Evolutionary conservation across 2,113 vertebrate genomes (phyloP).

Genomic region (Saccopteryx leptura): DNA sequence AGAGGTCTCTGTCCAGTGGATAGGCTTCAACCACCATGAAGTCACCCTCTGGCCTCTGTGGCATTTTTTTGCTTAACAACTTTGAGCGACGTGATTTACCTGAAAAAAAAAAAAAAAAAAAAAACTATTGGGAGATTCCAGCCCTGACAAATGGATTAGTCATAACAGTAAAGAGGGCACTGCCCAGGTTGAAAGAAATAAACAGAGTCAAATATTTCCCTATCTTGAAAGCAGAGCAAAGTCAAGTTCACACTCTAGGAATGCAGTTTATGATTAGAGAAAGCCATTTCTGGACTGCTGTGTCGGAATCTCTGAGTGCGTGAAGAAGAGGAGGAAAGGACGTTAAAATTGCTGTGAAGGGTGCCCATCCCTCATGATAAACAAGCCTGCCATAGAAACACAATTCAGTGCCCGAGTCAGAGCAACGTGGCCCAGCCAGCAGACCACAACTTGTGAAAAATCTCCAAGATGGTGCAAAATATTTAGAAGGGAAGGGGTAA

Average conservation of each 20-base stretch:
- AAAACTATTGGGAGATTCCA: conserved; percentile 77
- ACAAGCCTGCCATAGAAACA: conserved; percentile 86
- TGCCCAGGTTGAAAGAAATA: conserved; percentile 81
- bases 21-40: not conserved
- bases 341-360: conserved; percentile 29
- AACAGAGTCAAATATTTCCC: conserved; percentile 80
- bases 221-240: conserved; percentile 65
- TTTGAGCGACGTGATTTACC: conserved; percentile 69
- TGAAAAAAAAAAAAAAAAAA: conserved; percentile 14
- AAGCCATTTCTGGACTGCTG: conserved; percentile 63
- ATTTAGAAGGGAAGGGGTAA: conserved; percentile 86
- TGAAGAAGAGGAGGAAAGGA: conserved; percentile 59
- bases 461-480: conserved; percentile 87
- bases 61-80: conserved; percentile 51
- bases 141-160: conserved; percentile 79
- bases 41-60: conserved; percentile 50
- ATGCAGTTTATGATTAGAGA: conserved; percentile 78
- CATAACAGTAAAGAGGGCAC: conserved; percentile 85
- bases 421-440: conserved; percentile 33
- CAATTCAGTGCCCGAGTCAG: conserved; percentile 13
- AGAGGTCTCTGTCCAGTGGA: conserved; percentile 18
- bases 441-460: conserved; percentile 72
- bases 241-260: conserved; percentile 80
- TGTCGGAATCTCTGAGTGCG: conserved; percentile 47
- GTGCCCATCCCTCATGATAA: conserved; percentile 73